phyloP scores from a whole-genome alignment of 2,888 invertebrate genomes.

The Malthinus flaveolus region DNA sequence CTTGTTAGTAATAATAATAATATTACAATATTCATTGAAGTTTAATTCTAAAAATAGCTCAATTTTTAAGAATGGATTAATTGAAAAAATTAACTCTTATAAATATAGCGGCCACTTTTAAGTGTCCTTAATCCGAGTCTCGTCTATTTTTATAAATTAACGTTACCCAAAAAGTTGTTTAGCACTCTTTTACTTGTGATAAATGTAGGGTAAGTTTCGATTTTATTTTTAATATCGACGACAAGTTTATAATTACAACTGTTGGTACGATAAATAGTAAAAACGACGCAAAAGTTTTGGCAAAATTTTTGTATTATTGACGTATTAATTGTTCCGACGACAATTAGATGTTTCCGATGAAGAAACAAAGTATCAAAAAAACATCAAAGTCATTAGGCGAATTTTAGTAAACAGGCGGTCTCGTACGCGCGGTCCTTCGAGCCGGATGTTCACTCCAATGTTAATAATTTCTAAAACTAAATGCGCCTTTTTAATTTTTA shows the following conservation, averaged over 20 bases:
- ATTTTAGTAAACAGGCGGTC: too few species aligned
- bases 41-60: constrained; percentile 8
- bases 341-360: background rate
- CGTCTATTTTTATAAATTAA: constrained; percentile 11
- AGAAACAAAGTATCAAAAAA: background rate
- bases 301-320: background rate
- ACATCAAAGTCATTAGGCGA: too few species aligned
- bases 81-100: constrained; percentile 16
- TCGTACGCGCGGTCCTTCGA: too few species aligned
- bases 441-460: too few species aligned
- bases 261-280: too few species aligned
- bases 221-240: constrained; percentile 11
- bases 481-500: too few species aligned
- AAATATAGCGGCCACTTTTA: constrained; percentile 14
- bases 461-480: too few species aligned
- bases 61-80: constrained; percentile 6
- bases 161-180: constrained; percentile 1
- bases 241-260: constrained; percentile 2
- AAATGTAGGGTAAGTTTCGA: constrained; percentile 22
- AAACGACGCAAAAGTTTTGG: constrained; percentile 4
- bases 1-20: constrained; percentile 1
- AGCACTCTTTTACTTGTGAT: constrained; percentile 3
- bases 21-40: constrained; percentile 9
- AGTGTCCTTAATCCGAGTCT: constrained; percentile 16
- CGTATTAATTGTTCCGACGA: background rate